Base-by-base conservation (phyloP, 1,140 invertebrate species). In the Temnothorax longispinosus region DNA sequence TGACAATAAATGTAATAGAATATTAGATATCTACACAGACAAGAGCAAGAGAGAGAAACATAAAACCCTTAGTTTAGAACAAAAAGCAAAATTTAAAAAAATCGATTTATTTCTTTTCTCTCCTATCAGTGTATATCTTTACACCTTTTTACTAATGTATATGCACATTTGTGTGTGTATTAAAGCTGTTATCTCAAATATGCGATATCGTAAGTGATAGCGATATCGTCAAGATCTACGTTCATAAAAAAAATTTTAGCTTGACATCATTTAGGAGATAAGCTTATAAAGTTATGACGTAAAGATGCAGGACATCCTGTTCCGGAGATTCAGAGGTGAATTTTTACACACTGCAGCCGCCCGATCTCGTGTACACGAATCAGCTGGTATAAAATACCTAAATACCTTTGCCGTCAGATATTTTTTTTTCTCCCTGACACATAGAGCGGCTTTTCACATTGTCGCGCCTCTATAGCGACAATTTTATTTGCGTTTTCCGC, bases 401-500 rank as follows among this genome's bases (percentile, higher is more conserved):
- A 27, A 84, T 75, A 75, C 56, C 41, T 47, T 60, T 27, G 69
- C 54, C 62, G 69, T 84, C 80, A 84, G 80, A 58, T 65, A 35
- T 38, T 52, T 50, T 54, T 58, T 72, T 52, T 15, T 35, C 44
- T 69, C n/a, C 50, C 38, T 58, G 54, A 87, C 71, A 50, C 64
- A 50, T 67, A 74, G 54, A 74, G 38, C 80, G 32, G 69, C 41
- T 84, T 84, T 75, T 74, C 69, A 56, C 32, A 21, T 75, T 74
- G 80, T n/a, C 54, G 54, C 18, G 41, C 27, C 32, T 69, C 75
- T 50, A 41, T 50, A 41, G 47, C 38, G 35, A 69, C 41, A 82
- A 62, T 76, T 60, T 54, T 89, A 47, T 89, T 88, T 89, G 27
- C 87, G 54, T 85, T 88, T 76, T 58, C 58, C 76, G 87, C 87